Conservation (phyloP, 2,888 invertebrate species). For the Bimastos eiseni region DNA sequence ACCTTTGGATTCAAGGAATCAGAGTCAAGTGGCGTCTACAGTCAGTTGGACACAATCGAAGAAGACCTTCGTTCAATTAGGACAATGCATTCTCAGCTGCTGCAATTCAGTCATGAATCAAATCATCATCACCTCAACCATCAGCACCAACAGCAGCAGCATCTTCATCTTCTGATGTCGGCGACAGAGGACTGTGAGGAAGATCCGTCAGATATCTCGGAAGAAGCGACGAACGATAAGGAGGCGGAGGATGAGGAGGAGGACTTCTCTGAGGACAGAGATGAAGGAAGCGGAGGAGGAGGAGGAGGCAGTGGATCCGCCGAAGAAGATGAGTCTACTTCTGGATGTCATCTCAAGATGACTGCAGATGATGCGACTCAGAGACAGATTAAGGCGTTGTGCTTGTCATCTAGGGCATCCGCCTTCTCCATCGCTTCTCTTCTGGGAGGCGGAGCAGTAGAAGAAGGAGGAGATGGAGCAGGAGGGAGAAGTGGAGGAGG, state of each 20-base stretch:
- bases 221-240: background rate
- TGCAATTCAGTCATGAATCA: background rate
- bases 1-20: no score
- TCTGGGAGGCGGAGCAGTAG: constrained; percentile 30
- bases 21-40: no score
- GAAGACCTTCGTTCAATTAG: background rate
- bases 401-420: constrained; percentile 39
- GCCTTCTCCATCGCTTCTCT: constrained; percentile 44
- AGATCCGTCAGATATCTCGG: background rate
- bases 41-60: no score
- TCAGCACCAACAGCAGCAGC: background rate
- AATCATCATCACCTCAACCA: background rate
- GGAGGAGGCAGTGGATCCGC: background rate
- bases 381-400: background rate
- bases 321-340: background rate
- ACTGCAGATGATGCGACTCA: background rate
- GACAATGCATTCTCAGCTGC: background rate
- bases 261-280: background rate
- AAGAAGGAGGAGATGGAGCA: background rate
- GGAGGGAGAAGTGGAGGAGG: background rate
- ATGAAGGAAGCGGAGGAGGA: background rate
- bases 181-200: background rate
- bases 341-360: constrained; percentile 1
- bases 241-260: background rate
- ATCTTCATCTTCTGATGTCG: background rate